These are phyloP conservation scores for Drosophila setosimentum DNA, from an alignment of 2,888 invertebrate genomes.

Conservation along the genomic window DNA sequence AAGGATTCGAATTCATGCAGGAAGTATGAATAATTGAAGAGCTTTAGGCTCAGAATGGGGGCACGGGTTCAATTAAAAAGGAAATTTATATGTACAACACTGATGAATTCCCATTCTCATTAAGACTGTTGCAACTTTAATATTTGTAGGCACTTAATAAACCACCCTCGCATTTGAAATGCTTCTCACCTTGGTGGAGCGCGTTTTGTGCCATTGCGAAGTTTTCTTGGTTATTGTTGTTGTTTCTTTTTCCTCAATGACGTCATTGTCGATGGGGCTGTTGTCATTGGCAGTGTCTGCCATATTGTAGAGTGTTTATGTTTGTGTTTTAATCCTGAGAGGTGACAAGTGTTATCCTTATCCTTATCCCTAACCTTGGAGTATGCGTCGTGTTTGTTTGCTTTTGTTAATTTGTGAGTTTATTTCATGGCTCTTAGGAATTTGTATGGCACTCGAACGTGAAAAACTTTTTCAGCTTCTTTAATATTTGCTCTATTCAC, in stretches of 20 bases:
- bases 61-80: not conserved
- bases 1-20: not conserved
- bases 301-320: conserved; percentile 67
- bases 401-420: conserved; percentile 56
- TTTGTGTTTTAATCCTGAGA: conserved; percentile 64
- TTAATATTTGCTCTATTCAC: conserved; percentile 53
- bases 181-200: conserved; percentile 72
- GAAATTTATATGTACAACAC: not conserved
- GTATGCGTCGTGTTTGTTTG: conserved; percentile 30
- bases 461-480: conserved; percentile 28
- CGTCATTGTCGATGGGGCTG: conserved; percentile 60
- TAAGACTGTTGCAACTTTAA: not conserved
- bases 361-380: conserved; percentile 33
- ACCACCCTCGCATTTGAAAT: conserved; percentile 31
- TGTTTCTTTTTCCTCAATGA: conserved; percentile 61
- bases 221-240: conserved; percentile 73
- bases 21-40: not conserved
- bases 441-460: conserved; percentile 47
- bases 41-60: not conserved
- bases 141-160: not conserved
- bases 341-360: conserved; percentile 63
- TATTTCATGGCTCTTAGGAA: conserved; percentile 67
- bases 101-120: not conserved
- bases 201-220: conserved; percentile 81
- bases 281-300: conserved; percentile 74